A percentile compares a stretch with the other conserved stretches of the same genome.
phyloP scores from a whole-genome alignment of 2,888 invertebrate species.

The Oscheius sp. region DNA sequence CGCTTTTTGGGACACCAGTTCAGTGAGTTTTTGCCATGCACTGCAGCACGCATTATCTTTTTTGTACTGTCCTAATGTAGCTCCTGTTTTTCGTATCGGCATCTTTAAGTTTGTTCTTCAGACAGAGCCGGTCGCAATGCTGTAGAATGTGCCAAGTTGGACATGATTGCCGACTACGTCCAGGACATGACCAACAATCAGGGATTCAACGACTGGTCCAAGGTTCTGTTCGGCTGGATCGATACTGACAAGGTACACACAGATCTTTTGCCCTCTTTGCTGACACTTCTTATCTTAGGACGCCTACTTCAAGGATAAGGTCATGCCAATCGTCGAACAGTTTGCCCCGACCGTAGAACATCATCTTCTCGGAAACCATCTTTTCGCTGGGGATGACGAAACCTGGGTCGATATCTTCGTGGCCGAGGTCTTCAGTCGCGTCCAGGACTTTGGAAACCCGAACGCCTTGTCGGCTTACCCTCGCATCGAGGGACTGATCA shows the following conservation, averaged over 20 bases:
- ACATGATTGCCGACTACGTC: constrained; percentile 65
- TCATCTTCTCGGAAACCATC: constrained; percentile 62
- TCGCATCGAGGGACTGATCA: constrained; percentile 62
- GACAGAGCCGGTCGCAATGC: constrained; percentile 57
- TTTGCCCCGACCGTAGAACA: constrained; percentile 65
- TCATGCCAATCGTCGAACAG: constrained; percentile 60
- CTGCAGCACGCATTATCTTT: no score
- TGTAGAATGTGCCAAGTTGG: constrained; percentile 60
- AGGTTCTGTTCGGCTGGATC: constrained; percentile 52
- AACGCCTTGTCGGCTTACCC: constrained; percentile 67
- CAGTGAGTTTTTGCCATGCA: constrained; percentile 45
- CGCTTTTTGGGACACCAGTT: constrained; percentile 65
- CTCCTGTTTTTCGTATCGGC: neutral
- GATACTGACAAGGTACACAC: constrained; percentile 41
- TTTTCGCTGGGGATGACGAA: constrained; percentile 63
- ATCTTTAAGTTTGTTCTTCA: constrained; percentile 30
- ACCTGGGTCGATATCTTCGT: constrained; percentile 71
- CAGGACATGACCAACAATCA: constrained; percentile 43
- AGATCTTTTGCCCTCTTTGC: neutral
- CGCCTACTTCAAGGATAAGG: constrained; percentile 59
- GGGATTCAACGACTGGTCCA: constrained; percentile 49
- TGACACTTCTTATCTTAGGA: constrained; percentile 32
- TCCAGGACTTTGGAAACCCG: constrained; percentile 63
- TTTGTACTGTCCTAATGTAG: no score
- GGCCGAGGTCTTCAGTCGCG: constrained; percentile 63